Conservation (phyloP, 2,113 vertebrate genomes). For the Ursus arctos region DNA sequence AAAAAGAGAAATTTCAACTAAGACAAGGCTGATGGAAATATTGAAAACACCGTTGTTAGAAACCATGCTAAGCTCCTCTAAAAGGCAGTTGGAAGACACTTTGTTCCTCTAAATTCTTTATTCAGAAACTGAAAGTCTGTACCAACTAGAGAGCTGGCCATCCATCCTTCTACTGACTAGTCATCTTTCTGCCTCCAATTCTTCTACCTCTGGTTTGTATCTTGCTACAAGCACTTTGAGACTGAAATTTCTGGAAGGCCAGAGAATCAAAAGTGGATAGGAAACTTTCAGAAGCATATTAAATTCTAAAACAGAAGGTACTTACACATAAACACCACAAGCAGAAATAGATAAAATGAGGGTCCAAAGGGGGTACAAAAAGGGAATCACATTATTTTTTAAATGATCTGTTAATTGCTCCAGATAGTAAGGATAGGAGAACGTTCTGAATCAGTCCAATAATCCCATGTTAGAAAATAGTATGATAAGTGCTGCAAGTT, state of each 20-base stretch:
- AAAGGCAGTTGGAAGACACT: not conserved
- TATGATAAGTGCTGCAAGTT: not conserved
- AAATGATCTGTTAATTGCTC: not conserved
- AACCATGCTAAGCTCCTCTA: not conserved
- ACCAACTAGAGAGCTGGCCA: not conserved
- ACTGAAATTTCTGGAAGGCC: constrained; percentile 31
- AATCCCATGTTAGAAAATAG: not conserved
- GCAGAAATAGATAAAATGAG: not conserved
- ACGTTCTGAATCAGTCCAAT: not conserved
- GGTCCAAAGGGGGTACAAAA: not conserved
- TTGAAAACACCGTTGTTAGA: not conserved
- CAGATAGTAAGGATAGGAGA: not conserved
- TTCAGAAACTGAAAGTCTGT: not conserved
- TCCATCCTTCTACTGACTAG: not conserved
- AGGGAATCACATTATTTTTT: not conserved
- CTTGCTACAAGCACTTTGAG: not conserved
- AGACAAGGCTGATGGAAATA: not conserved
- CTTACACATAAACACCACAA: not conserved
- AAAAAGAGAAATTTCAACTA: constrained; percentile 31
- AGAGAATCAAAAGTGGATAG: not conserved
- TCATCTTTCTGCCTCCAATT: not conserved
- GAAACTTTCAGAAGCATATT: not conserved
- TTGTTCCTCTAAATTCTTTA: not conserved
- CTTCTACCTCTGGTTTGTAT: not conserved
- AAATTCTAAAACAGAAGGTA: not conserved